Base-by-base conservation (phyloP, 2,888 invertebrate genomes). In the Cartodere bifasciata region DNA sequence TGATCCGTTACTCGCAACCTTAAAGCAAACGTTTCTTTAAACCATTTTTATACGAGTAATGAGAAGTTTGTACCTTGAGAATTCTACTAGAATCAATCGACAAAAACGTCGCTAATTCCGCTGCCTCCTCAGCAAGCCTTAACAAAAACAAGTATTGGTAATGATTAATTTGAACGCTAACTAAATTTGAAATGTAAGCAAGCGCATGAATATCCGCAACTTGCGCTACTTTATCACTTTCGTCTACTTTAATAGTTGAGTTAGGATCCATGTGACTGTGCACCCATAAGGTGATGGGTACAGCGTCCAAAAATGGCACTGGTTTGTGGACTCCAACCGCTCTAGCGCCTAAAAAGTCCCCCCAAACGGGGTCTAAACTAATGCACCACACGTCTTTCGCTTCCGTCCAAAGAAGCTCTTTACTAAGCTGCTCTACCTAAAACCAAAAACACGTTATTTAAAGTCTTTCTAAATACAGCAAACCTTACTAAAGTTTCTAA, bases 131-230 rank as follows among this genome's bases (percentile, higher is more conserved):
- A 13, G 83, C 67, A 46, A 90, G 67, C 30, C 92, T 67, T 58
- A 91, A 61, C 30, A 94, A 66, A 63, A 94, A 92, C 45, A 92
- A 67, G 62, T 81, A 81, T 63, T 94, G 92, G 60, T 85, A 90
- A 59, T 92, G 92, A 64, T 90, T 92, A 36, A 95, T 68, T 61
- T 94, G 92, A 3, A 90, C 66, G 41, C 86, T 86, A 29, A 91
- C 76, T 49, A 91, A 66, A 48, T 85, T 85, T 29, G 80, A 74
- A 29, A 90, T 77, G 48, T 87, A 76, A 0, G 81, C 80, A 28
- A 92, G 69, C 14, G 81, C 72, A 60, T 85, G 84, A 41, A 88
- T 73, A 44, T 81, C 78, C 6, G 79, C 76, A 12, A 57, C 58
- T 10, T 42, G 35, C 37, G 40, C 29, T 28, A 31, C 29, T 13